A percentile compares a stretch with the other conserved stretches of the same genome.
These are phyloP conservation scores for Cryptophagus acutangulus DNA, from an alignment of 2,888 invertebrate species.

Conservation along the genomic window DNA sequence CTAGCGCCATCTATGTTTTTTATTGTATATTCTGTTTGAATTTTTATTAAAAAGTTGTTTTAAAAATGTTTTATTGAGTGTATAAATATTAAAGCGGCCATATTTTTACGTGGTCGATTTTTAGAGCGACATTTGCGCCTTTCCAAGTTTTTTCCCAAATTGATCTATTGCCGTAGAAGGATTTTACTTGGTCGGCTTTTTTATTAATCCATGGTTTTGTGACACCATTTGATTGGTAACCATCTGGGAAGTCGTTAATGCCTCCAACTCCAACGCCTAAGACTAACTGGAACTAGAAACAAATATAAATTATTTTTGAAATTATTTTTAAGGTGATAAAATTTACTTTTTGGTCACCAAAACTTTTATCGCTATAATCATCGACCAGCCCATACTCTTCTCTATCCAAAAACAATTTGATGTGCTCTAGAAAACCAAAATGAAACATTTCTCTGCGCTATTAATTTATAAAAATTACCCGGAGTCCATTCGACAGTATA, in stretches of 20 bases:
- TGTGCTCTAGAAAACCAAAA: slow-evolving; percentile 32
- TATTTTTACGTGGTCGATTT: slow-evolving; percentile 53
- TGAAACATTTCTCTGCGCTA: not conserved
- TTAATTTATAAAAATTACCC: slow-evolving; percentile 50
- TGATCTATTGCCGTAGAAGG: slow-evolving; percentile 57
- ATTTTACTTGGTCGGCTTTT: slow-evolving; percentile 53
- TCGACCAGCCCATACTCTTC: slow-evolving; percentile 41
- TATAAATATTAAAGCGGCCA: slow-evolving; percentile 42
- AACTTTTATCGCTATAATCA: slow-evolving; percentile 15
- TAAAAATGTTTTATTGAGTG: no score
- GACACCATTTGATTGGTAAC: slow-evolving; percentile 41
- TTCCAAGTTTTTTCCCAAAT: slow-evolving; percentile 61
- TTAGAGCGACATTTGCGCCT: slow-evolving; percentile 36
- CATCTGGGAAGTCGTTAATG: slow-evolving; percentile 60
- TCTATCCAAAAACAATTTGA: slow-evolving; percentile 44
- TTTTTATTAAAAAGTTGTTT: no score
- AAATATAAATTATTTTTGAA: slow-evolving; percentile 5
- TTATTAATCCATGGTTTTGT: slow-evolving; percentile 65
- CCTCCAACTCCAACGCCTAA: slow-evolving; percentile 71
- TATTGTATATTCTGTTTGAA: no score
- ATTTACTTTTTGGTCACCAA: no score
- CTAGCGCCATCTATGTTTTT: no score
- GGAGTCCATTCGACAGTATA: slow-evolving; percentile 64
- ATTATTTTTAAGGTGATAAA: slow-evolving; percentile 2
- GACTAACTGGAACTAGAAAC: slow-evolving; percentile 58